Conservation (phyloP, 2,888 invertebrate species). For the Dione juno region DNA sequence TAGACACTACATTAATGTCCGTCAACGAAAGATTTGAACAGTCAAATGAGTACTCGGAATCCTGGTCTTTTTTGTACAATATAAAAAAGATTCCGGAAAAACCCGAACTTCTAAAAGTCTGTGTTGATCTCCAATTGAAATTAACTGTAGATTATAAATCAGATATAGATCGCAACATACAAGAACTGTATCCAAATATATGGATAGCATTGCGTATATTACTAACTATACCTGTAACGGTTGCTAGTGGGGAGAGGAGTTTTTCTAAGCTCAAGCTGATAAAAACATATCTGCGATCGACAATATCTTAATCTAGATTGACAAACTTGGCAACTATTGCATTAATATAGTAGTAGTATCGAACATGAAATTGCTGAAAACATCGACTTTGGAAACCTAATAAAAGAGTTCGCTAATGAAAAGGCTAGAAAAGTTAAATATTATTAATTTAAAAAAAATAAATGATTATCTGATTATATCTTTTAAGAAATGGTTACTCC, state of each 20-base stretch:
- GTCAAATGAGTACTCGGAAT: slow-evolving; percentile 39
- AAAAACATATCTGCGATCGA: slow-evolving; percentile 49
- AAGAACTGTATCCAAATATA: no score
- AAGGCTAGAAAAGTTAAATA: no score
- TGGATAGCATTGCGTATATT: no score
- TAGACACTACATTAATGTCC: slow-evolving; percentile 46
- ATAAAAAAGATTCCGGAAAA: slow-evolving; percentile 44
- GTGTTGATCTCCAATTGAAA: slow-evolving; percentile 48
- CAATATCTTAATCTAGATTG: no score
- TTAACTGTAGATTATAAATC: slow-evolving; percentile 14
- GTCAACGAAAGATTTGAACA: slow-evolving; percentile 48
- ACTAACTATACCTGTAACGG: slow-evolving; percentile 37
- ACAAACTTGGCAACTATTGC: slow-evolving; percentile 51
- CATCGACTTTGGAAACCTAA: no score
- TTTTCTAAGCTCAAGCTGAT: slow-evolving; percentile 47
- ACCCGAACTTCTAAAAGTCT: slow-evolving; percentile 34
- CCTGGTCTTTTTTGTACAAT: no score
- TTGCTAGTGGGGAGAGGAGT: slow-evolving; percentile 39
- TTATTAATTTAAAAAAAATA: no score
- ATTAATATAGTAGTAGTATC: no score
- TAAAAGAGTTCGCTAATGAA: no score
- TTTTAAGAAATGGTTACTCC: no score
- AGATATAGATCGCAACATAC: slow-evolving; percentile 43
- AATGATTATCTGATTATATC: no score
- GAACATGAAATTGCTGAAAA: slow-evolving; percentile 51